Evolutionary conservation across 2,797 vertebrate species (phyloP).

Genomic region (Chelonia mydas): DNA sequence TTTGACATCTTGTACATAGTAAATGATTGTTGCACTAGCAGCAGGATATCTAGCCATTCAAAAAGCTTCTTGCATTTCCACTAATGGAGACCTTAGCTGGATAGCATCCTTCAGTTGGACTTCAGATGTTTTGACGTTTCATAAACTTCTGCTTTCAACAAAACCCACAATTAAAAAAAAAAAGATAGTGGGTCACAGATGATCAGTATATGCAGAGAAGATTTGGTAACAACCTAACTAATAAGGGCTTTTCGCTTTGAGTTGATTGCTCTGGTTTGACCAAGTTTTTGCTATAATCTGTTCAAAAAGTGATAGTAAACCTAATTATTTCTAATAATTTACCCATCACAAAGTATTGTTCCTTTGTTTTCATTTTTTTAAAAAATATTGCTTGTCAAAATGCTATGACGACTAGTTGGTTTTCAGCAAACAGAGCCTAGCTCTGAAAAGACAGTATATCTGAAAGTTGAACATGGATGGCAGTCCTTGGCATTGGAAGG

Average conservation of each 20-base stretch:
- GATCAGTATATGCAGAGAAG: background rate
- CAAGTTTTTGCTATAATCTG: background rate
- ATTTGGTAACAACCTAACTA: conserved; percentile 16
- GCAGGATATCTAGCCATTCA: background rate
- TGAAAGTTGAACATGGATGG: conserved; percentile 82
- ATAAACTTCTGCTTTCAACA: background rate
- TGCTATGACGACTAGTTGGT: conserved; percentile 82
- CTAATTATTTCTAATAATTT: conserved; percentile 48
- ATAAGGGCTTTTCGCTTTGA: background rate
- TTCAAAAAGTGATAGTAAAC: conserved; percentile 19
- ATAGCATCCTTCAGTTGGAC: background rate
- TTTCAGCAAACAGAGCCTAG: conserved; percentile 77
- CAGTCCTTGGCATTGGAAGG: conserved; percentile 81
- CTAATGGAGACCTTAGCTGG: conserved; percentile 8
- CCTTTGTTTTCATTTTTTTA: conserved; percentile 62
- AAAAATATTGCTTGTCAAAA: conserved; percentile 78
- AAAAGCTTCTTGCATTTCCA: conserved; percentile 1
- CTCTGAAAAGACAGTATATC: conserved; percentile 78
- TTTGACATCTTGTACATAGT: conserved; percentile 26
- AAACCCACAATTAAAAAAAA: conserved; percentile 10
- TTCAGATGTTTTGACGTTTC: conserved; percentile 25
- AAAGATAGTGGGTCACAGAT: background rate
- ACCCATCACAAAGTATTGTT: conserved; percentile 58
- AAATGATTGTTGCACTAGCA: conserved; percentile 31
- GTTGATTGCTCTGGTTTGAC: background rate